phyloP scores from a whole-genome alignment of 2,888 invertebrate genomes.

The Athalia cordata region DNA sequence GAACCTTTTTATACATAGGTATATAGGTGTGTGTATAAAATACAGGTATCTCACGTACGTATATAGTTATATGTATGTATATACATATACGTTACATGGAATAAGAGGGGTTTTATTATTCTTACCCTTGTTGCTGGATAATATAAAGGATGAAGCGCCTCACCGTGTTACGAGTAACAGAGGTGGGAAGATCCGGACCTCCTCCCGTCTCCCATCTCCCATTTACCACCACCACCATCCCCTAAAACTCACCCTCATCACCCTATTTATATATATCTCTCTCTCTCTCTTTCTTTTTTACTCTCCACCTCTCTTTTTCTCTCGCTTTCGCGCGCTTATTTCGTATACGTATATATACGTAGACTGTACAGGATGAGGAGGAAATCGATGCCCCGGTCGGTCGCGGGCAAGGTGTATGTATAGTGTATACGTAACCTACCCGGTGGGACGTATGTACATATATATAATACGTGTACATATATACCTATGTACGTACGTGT shows the following conservation, averaged over 20 bases:
- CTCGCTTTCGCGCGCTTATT: background rate
- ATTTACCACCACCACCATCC: background rate
- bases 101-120: conserved; percentile 37
- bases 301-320: background rate
- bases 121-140: conserved; percentile 45
- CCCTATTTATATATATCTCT: background rate
- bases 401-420: background rate
- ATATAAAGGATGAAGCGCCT: conserved; percentile 40
- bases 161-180: conserved; percentile 42
- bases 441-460: background rate
- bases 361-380: conserved; percentile 15
- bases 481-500: background rate
- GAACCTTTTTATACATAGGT: background rate
- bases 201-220: background rate
- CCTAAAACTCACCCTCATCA: background rate
- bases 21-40: background rate
- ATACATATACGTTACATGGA: background rate
- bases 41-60: too few species aligned
- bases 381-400: conserved; percentile 34
- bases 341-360: background rate
- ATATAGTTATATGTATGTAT: background rate
- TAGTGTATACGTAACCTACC: background rate
- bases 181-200: conserved; percentile 24
- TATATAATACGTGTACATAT: conserved; percentile 7
- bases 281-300: background rate